Conservation (phyloP, 2,888 invertebrate species). For the Empis livida region DNA sequence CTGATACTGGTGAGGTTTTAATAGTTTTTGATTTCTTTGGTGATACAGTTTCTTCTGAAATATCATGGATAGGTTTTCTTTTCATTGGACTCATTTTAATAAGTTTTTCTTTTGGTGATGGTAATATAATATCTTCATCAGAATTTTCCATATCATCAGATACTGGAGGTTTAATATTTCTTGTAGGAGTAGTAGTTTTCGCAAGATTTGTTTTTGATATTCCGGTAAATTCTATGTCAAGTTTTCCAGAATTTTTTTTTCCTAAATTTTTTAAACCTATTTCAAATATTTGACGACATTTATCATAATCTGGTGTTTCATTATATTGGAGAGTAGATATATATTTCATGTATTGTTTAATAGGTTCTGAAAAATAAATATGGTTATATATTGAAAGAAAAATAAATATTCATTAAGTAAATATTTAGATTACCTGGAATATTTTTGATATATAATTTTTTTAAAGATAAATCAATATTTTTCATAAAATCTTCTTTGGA, state of each 20-base stretch:
- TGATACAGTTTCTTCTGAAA: conserved; percentile 7
- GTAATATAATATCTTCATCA: background rate
- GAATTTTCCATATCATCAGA: background rate
- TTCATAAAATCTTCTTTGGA: conserved; percentile 57
- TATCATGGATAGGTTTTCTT: background rate
- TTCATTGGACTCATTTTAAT: background rate
- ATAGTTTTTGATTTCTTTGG: conserved; percentile 1
- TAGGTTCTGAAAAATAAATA: conserved; percentile 39
- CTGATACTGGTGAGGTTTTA: too few relatives aligned
- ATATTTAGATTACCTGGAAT: conserved; percentile 30
- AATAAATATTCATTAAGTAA: background rate
- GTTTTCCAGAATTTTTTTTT: conserved; percentile 41
- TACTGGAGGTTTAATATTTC: background rate
- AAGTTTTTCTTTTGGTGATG: background rate
- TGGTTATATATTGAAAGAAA: conserved; percentile 4
- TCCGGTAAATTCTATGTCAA: conserved; percentile 32
- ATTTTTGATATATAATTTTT: conserved; percentile 27
- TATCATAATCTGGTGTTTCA: conserved; percentile 58
- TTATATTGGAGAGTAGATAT: conserved; percentile 54
- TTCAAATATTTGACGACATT: conserved; percentile 51
- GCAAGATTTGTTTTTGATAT: conserved; percentile 9
- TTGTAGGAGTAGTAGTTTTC: conserved; percentile 1
- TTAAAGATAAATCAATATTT: conserved; percentile 26
- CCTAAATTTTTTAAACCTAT: conserved; percentile 50
- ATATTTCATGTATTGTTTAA: conserved; percentile 53